Evolutionary conservation across 2,797 vertebrate genomes (phyloP).

Genomic region (Lagocephalus sceleratus): DNA sequence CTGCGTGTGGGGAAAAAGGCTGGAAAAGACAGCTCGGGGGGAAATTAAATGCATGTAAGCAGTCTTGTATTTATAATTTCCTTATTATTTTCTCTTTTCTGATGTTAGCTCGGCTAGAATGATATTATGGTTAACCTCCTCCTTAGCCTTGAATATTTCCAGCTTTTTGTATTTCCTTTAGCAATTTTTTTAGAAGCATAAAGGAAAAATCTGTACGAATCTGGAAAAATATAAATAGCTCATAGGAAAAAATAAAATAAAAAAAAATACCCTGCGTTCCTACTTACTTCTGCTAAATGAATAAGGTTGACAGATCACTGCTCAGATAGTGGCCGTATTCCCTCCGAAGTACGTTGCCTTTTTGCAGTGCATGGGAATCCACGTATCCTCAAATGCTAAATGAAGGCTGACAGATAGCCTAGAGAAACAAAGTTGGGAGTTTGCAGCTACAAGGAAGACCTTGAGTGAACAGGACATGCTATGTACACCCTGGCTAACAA

Average conservation of each 20-base stretch:
- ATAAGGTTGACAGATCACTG: constrained; percentile 90
- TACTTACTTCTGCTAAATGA: constrained; percentile 83
- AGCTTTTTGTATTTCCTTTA: background rate
- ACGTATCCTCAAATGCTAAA: constrained; percentile 90
- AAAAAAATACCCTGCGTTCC: constrained; percentile 62
- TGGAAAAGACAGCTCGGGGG: constrained; percentile 66
- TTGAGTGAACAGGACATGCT: constrained; percentile 97
- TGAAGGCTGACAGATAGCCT: constrained; percentile 98
- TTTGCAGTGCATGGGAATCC: constrained; percentile 90
- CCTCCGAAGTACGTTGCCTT: constrained; percentile 85
- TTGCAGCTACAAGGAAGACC: constrained; percentile 90
- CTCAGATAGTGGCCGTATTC: constrained; percentile 86
- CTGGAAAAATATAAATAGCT: constrained; percentile 49
- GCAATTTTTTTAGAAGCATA: constrained; percentile 12
- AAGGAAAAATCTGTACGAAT: constrained; percentile 30
- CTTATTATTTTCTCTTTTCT: constrained; percentile 1
- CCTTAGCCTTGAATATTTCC: too few relatives aligned
- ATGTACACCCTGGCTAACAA: constrained; percentile 97
- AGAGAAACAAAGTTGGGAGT: constrained; percentile 96
- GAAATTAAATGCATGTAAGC: constrained; percentile 51
- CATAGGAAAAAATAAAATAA: constrained; percentile 46
- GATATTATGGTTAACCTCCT: too few relatives aligned
- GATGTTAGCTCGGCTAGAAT: too few relatives aligned
- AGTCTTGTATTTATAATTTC: constrained; percentile 27
- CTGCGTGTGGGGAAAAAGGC: constrained; percentile 58